These are phyloP conservation scores for Desmophyllum pertusum DNA, from an alignment of 92 coral and sea anemone species.

Conservation along the genomic window DNA sequence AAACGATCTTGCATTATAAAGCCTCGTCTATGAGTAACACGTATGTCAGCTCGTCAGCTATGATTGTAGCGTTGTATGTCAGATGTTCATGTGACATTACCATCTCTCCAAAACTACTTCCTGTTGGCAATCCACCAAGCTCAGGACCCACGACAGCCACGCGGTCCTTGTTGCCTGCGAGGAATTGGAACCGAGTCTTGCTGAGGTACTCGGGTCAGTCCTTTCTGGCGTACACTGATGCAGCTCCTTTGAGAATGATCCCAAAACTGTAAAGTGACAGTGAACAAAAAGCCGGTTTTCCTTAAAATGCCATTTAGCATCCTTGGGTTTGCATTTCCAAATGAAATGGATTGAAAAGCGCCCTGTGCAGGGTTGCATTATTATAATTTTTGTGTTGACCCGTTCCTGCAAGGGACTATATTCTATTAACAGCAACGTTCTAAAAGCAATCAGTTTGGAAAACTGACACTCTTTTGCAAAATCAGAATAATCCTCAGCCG, in stretches of 20 bases:
- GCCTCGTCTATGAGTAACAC: slow-evolving; percentile 65
- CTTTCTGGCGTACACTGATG: slow-evolving; percentile 82
- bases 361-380: no score
- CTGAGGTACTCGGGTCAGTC: slow-evolving; percentile 67
- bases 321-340: no score
- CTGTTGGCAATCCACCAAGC: slow-evolving; percentile 62
- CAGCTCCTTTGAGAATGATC: slow-evolving; percentile 85
- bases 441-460: neutral
- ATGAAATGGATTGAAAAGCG: no score
- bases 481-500: no score
- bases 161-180: slow-evolving; percentile 75
- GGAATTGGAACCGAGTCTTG: slow-evolving; percentile 46
- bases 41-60: slow-evolving; percentile 77
- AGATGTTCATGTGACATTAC: slow-evolving; percentile 63
- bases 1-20: slow-evolving; percentile 64
- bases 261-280: slow-evolving; percentile 64
- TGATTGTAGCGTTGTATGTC: slow-evolving; percentile 81
- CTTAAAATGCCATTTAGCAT: no score
- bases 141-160: slow-evolving; percentile 78
- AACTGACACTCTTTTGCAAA: no score
- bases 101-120: slow-evolving; percentile 88
- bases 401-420: no score
- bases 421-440: no score
- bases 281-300: neutral
- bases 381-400: no score